Evolutionary conservation across 2,113 vertebrate genomes (phyloP).

Genomic region (Cinclus mexicanus): DNA sequence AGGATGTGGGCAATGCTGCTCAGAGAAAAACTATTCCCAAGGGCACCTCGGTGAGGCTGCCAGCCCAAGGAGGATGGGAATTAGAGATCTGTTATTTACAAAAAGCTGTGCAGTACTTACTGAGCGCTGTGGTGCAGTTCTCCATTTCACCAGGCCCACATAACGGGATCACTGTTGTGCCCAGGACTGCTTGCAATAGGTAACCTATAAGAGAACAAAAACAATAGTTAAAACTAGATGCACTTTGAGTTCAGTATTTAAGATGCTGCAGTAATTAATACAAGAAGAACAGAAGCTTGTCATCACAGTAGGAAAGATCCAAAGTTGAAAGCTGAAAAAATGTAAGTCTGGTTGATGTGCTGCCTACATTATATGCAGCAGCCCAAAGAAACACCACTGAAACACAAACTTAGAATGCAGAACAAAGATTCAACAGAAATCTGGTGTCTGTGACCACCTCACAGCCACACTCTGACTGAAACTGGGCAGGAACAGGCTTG

Average conservation of each 20-base stretch:
- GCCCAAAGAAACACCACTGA: background rate
- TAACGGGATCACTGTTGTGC: constrained; percentile 74
- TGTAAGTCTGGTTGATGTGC: background rate
- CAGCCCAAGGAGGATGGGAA: background rate
- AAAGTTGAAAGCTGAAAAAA: background rate
- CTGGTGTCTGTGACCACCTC: background rate
- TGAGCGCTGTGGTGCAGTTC: constrained; percentile 74
- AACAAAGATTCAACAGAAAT: background rate
- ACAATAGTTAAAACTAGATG: background rate
- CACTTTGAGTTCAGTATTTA: background rate
- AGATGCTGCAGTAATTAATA: background rate
- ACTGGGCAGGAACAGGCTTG: background rate
- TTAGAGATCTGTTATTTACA: background rate
- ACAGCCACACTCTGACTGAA: background rate
- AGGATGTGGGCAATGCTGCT: background rate
- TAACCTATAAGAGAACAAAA: constrained; percentile 44
- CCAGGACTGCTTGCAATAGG: constrained; percentile 54
- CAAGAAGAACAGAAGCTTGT: background rate
- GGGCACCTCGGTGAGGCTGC: background rate
- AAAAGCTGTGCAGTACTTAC: constrained; percentile 37
- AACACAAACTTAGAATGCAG: background rate
- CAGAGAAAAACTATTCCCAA: background rate
- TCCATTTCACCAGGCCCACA: constrained; percentile 71
- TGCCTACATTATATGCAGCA: background rate
- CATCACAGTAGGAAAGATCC: background rate